Percentiles rank a stretch among this genome's conserved stretches.
These are phyloP conservation scores for Oryzias woworae DNA, from an alignment of 2,113 vertebrate species.

Conservation along the genomic window DNA sequence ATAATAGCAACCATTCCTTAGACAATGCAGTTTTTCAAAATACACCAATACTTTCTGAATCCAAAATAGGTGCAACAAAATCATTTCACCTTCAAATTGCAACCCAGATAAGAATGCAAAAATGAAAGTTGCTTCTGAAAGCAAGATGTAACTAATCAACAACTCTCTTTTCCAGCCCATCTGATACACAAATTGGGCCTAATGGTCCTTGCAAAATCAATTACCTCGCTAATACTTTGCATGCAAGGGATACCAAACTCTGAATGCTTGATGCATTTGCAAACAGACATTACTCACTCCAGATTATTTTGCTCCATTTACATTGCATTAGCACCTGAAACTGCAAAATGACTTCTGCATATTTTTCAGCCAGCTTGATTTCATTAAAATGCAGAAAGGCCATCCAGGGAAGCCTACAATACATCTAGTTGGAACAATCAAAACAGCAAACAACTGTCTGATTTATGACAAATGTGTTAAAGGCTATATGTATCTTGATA, in stretches of 20 bases:
- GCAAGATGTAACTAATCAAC: conserved; percentile 75
- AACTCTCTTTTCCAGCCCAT: conserved; percentile 78
- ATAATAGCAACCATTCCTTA: too few relatives aligned
- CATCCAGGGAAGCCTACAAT: conserved; percentile 44
- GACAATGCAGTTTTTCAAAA: conserved; percentile 30
- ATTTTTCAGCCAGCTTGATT: conserved; percentile 71
- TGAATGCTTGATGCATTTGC: conserved; percentile 72
- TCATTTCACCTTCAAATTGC: conserved; percentile 37
- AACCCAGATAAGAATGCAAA: conserved; percentile 52
- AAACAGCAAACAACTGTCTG: conserved; percentile 15
- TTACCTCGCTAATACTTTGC: conserved; percentile 75
- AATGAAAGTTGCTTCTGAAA: conserved; percentile 67
- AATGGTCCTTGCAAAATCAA: conserved; percentile 79
- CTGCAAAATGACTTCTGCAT: conserved; percentile 52
- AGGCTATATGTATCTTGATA: too few relatives aligned
- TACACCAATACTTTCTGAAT: conserved; percentile 47
- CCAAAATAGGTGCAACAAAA: conserved; percentile 22
- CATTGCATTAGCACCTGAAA: conserved; percentile 69
- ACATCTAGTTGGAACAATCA: conserved; percentile 23
- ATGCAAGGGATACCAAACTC: conserved; percentile 71
- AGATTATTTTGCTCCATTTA: conserved; percentile 77
- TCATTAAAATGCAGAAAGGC: conserved; percentile 70
- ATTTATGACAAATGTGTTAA: conserved; percentile 24
- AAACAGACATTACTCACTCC: conserved; percentile 76
- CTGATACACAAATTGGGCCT: conserved; percentile 78